A percentile compares a stretch with the other conserved stretches of the same genome.
phyloP scores from a whole-genome alignment of 1,140 invertebrate species.

The Lineus longissimus region DNA sequence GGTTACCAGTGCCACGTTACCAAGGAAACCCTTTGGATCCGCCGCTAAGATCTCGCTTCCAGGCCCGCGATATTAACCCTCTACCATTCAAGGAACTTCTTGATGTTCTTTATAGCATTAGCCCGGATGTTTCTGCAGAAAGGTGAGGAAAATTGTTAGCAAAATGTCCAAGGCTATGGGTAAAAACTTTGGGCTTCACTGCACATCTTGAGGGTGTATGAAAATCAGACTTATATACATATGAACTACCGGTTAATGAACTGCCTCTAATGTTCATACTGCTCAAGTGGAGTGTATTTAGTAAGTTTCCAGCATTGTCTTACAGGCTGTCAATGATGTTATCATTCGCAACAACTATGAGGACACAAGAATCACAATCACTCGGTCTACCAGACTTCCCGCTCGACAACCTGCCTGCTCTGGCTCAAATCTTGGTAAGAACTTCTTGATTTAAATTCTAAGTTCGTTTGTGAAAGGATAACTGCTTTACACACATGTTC shows the following conservation, averaged over 20 bases:
- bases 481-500: no score
- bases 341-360: conserved; percentile 71
- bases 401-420: conserved; percentile 70
- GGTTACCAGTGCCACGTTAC: conserved; percentile 51
- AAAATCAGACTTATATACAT: no score
- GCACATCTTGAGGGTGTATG: no score
- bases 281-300: no score
- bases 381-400: conserved; percentile 87
- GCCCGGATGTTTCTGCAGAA: background rate
- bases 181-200: no score
- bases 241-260: no score
- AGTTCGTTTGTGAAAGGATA: no score
- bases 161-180: no score
- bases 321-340: conserved; percentile 63
- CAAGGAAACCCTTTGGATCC: conserved; percentile 92
- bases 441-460: conserved; percentile 3
- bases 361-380: conserved; percentile 65
- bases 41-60: conserved; percentile 89
- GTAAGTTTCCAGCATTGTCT: background rate
- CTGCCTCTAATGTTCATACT: no score
- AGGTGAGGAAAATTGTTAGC: background rate
- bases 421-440: conserved; percentile 71
- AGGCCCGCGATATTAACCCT: conserved; percentile 75
- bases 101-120: background rate
- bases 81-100: conserved; percentile 47